Percentiles rank a stretch among this genome's conserved stretches.
These are phyloP conservation scores for Axis porcinus DNA, from an alignment of 2,113 vertebrate species.

Conservation along the genomic window DNA sequence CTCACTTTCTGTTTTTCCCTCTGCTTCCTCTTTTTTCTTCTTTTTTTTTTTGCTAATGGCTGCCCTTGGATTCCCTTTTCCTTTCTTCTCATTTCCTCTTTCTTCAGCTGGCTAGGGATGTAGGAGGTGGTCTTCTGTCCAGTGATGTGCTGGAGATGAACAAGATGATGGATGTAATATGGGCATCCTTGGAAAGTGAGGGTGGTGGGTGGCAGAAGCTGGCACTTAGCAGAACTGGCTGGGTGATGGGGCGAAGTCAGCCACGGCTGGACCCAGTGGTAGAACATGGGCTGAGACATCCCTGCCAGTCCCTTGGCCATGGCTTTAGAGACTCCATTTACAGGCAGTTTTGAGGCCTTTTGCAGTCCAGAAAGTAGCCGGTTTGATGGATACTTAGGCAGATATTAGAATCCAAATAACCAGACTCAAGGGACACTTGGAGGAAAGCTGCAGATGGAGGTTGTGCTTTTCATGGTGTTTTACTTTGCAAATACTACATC, in stretches of 20 bases:
- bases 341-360: neutral
- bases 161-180: accelerated
- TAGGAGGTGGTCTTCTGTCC: accelerated
- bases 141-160: neutral
- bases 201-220: neutral
- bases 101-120: neutral
- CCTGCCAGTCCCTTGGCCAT: neutral
- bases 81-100: neutral
- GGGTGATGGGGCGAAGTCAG: neutral
- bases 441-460: neutral
- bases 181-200: neutral
- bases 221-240: neutral
- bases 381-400: neutral
- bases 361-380: neutral
- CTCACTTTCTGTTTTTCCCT: neutral
- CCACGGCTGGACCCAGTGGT: neutral
- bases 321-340: neutral
- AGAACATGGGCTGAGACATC: accelerated
- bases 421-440: neutral
- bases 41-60: neutral
- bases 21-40: neutral
- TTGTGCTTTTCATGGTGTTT: neutral
- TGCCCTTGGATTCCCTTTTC: neutral
- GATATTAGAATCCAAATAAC: neutral
- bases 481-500: neutral